Conservation (phyloP, 2,888 invertebrate genomes). For the Onchidella celtica region DNA sequence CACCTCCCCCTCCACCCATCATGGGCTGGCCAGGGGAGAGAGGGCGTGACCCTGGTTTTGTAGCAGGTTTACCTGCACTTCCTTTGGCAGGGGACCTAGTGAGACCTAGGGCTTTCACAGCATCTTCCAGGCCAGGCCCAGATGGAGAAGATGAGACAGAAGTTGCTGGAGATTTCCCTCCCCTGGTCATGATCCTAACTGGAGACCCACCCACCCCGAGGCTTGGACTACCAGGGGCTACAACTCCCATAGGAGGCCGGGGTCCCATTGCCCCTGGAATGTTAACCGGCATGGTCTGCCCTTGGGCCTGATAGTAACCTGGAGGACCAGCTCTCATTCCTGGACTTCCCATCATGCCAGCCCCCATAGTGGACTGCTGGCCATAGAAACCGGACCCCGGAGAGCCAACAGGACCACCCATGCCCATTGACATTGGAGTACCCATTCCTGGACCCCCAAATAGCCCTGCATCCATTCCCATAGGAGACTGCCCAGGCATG, state of each 20-base stretch:
- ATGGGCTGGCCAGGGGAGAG: conserved; percentile 42
- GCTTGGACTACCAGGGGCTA: conserved; percentile 36
- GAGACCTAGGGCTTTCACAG: conserved; percentile 44
- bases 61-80: neutral
- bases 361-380: neutral
- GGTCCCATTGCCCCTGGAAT: conserved; percentile 1
- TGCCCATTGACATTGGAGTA: conserved; percentile 6
- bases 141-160: conserved; percentile 44
- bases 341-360: conserved; percentile 3
- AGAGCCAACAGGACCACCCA: conserved; percentile 5
- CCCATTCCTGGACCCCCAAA: conserved; percentile 25
- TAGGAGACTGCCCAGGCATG: neutral
- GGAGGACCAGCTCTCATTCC: neutral
- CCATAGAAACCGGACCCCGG: conserved; percentile 10
- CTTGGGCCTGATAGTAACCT: neutral
- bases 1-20: conserved; percentile 18
- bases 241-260: conserved; percentile 4
- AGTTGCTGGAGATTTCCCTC: conserved; percentile 42
- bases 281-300: conserved; percentile 13
- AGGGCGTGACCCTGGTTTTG: conserved; percentile 31
- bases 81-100: conserved; percentile 46
- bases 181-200: conserved; percentile 44
- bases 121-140: conserved; percentile 48
- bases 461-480: neutral
- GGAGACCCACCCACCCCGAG: conserved; percentile 44